Conservation (phyloP, 2,113 vertebrate genomes). For the Gopherus evgoodei region DNA sequence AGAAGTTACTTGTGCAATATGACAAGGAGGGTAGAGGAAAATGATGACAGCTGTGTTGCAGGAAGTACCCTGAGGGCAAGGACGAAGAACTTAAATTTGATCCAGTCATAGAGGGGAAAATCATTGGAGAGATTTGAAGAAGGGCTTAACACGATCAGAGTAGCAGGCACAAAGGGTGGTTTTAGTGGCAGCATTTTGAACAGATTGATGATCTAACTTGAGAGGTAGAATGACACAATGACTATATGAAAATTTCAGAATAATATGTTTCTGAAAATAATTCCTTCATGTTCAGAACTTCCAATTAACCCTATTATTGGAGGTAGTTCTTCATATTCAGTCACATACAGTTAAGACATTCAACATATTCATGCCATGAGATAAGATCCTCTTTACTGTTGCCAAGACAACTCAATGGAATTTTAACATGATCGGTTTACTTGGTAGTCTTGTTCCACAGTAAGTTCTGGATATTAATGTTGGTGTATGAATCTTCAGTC, state of each 20-base stretch:
- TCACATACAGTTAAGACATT: constrained; percentile 22
- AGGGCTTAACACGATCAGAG: not conserved
- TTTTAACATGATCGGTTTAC: constrained; percentile 37
- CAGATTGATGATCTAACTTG: not conserved
- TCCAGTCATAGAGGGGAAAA: not conserved
- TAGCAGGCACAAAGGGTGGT: not conserved
- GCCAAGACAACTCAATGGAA: constrained; percentile 61
- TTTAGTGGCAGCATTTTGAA: not conserved
- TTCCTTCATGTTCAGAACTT: not conserved
- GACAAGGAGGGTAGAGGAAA: not conserved
- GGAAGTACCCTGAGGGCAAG: not conserved
- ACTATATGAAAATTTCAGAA: not conserved
- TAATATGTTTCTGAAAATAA: not conserved
- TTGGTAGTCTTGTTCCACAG: constrained; percentile 30
- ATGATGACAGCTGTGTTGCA: not conserved
- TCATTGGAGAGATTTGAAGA: not conserved
- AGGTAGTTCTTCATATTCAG: constrained; percentile 29
- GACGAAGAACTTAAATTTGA: not conserved
- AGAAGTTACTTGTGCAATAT: not conserved
- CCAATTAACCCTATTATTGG: not conserved
- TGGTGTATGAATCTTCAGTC: constrained; percentile 1
- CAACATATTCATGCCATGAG: not conserved
- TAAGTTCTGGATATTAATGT: constrained; percentile 18
- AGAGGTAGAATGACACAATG: not conserved
- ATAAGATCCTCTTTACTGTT: constrained; percentile 40